Evolutionary conservation across 2,888 invertebrate species (phyloP).

Genomic region (Orthosia gracilis): DNA sequence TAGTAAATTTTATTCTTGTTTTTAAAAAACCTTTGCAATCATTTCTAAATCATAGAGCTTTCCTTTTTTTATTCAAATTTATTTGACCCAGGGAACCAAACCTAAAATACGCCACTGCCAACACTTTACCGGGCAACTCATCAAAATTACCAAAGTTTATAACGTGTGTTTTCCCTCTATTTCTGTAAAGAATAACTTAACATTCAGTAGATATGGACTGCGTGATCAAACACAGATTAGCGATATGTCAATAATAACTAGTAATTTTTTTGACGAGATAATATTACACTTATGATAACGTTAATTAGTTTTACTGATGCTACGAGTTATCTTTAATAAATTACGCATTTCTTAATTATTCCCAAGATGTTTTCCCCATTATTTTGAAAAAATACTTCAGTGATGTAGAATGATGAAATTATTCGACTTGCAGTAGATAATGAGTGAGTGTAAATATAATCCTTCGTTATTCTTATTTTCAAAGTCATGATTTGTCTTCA

Average conservation of each 20-base stretch:
- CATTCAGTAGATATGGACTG: conserved; percentile 39
- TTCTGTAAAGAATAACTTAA: conserved; percentile 12
- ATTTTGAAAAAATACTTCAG: conserved; percentile 6
- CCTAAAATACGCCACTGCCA: background rate
- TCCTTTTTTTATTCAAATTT: no score
- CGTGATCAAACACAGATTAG: conserved; percentile 58
- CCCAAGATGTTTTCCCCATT: conserved; percentile 27
- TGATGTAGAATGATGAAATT: background rate
- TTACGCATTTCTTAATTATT: conserved; percentile 44
- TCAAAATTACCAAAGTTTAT: conserved; percentile 15
- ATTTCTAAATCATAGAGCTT: no score
- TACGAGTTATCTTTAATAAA: conserved; percentile 56
- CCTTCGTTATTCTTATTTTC: background rate
- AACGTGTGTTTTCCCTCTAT: conserved; percentile 14
- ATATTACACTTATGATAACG: conserved; percentile 50
- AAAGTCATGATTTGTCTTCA: background rate
- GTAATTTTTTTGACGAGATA: conserved; percentile 55
- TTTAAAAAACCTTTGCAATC: no score
- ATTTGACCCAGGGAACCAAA: no score
- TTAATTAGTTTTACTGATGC: conserved; percentile 45
- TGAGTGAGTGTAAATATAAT: background rate
- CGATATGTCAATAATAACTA: conserved; percentile 41
- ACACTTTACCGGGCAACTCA: conserved; percentile 29
- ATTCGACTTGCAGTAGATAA: background rate
- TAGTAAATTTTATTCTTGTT: no score